Percentiles rank a stretch among this genome's conserved stretches.
Conservation (phyloP, 2,797 vertebrate species). For the Benthosema pterotum region DNA sequence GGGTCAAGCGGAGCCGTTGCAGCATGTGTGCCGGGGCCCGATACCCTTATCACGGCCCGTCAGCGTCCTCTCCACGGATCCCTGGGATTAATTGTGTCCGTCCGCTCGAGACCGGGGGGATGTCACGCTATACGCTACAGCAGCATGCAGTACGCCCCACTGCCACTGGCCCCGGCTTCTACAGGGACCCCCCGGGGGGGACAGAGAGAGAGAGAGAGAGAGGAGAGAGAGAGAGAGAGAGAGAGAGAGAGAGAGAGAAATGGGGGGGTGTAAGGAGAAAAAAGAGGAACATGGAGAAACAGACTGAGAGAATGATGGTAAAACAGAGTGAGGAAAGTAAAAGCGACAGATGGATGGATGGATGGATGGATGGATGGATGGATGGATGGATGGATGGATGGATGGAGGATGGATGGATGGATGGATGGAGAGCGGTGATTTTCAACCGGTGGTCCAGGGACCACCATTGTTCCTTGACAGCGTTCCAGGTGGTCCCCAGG, state of each 20-base stretch:
- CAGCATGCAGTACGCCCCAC: constrained; percentile 23
- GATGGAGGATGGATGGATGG: neutral
- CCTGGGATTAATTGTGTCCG: constrained; percentile 68
- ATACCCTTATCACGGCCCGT: constrained; percentile 71
- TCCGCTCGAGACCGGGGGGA: constrained; percentile 62
- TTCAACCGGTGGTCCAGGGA: too few species aligned
- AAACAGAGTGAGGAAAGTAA: neutral
- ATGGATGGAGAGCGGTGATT: neutral
- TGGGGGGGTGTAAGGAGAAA: neutral
- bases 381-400: neutral
- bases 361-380: neutral
- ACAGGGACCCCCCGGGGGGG: constrained; percentile 3
- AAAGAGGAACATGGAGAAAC: neutral
- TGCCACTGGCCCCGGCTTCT: constrained; percentile 39
- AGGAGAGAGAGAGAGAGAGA: neutral
- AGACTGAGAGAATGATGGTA: neutral
- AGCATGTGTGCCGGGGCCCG: constrained; percentile 30
- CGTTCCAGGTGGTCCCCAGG: too few species aligned
- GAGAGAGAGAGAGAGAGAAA: constrained; percentile 16
- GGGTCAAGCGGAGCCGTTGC: constrained; percentile 48
- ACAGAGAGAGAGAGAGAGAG: neutral
- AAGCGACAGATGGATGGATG: neutral
- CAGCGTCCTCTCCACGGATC: constrained; percentile 67
- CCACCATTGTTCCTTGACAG: too few species aligned
- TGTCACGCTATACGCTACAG: constrained; percentile 42